Evolutionary conservation across 2,797 vertebrate species (phyloP), one percentile per base, ranked within the genome.

Genomic region (Cossypha dichroa): DNA sequence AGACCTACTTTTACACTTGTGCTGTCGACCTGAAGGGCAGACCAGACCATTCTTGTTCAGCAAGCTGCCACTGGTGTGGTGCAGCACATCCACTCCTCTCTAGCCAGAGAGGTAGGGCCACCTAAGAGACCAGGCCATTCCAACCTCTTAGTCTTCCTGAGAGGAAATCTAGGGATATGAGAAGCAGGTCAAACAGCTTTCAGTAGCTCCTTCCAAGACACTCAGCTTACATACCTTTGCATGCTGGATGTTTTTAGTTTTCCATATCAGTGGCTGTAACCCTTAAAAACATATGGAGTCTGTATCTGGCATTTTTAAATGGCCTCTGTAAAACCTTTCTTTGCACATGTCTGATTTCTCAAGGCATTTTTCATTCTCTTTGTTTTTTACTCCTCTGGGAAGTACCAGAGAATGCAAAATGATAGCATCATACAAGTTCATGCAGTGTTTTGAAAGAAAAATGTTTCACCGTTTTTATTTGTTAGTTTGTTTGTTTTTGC

Each of bases 331-430:
- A 96, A 95, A 85, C 20, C 4, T 93, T 55, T 63, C 19, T 79
- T 93, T n/a, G 10, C 34, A 66, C 7, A 2, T 69, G 43, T n/a
- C 38, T 86, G 68, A 40, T 45, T 15, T 87, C 23, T 90, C 54
- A 94, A 92, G 29, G 34, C 13, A 76, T 48, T 84, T 82, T 54
- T 43, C 49, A 58, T 62, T 94, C 34, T 19, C 18, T 67, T 85
- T 85, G 52, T 2, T 31, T 64, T 78, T 40, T 3, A 17, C 33
- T 60, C 38, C 21, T 63, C 18, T 31, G 11, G 33, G n/a, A 97
- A 95, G 67, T 55, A 94, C n/a, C 26, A 82, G 21, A 89, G 73
- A 34, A 62, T 90, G n/a, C 20, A 92, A 88, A 95, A 93, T 26
- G 3, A 31, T 80, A 74, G 56, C 29, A 93, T 72, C 11, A 28